Base-by-base conservation (phyloP, 2,797 vertebrate species). In the Anguilla marmorata region DNA sequence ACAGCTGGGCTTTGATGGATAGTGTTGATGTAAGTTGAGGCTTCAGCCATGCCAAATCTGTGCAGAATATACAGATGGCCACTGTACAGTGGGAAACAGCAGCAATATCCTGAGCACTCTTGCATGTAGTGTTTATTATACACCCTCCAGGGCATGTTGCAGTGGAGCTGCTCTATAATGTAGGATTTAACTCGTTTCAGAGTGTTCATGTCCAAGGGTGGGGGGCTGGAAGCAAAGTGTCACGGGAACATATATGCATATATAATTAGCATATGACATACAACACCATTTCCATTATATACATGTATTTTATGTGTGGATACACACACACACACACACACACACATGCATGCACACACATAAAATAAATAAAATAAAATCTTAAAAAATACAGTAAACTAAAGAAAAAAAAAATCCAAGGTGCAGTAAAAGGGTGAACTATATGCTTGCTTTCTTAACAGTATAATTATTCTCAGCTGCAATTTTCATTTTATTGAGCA, bases 401-500 rank as follows among this genome's bases (percentile, higher is more conserved):
- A 90, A 87, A 52, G 58, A 52, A 30, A 72, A 84, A 45, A 50
- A 76, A 85, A 0, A 48, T 21, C 37, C 76, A 21, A 1, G 69
- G 66, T 82, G 85, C 84, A 85, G 83, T 87, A 72, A 63, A 60
- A 0, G 30, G 37, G 82, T 79, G 54, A 45, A n/a, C 76, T 80
- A 27, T 69, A 56, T 86, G 88, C 41, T 87, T 7, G 41, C 45
- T 84, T 27, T 48, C 85, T 88, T 89, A 79, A 87, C 86, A 72
- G 56, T 87, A 12, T 86, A 24, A 82, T 86, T 89, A 86, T 86
- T 87, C 72, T 88, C 66, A 86, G 79, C 87, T 89, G 63, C 88
- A 76, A 90, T 90, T 83, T 79, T 92, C 93, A 92, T 95, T 94
- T 95, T 92, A 93, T 91, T 93, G 90, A 93, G 90, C 86, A 86